phyloP scores from a whole-genome alignment of 30 jellyfish, hydroid and myxozoan genomes.

The Nemopilema nomurai region DNA sequence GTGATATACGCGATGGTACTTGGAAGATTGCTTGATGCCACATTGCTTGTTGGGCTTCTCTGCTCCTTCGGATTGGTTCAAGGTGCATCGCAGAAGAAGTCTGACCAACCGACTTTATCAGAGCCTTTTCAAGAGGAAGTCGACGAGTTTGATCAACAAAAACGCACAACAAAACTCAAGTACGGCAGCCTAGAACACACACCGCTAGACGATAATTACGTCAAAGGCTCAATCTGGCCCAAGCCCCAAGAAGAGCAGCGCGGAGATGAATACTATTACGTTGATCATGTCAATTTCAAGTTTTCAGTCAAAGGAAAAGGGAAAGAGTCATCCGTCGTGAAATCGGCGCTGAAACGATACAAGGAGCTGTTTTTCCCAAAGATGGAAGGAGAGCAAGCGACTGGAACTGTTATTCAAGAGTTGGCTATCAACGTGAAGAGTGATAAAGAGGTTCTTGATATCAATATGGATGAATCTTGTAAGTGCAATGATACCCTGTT shows the following conservation, averaged over 20 bases:
- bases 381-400: conserved; percentile 2
- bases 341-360: conserved; percentile 66
- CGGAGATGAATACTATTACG: conserved; percentile 8
- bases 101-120: neutral
- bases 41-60: neutral
- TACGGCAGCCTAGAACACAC: conserved; percentile 48
- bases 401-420: neutral
- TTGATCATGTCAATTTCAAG: conserved; percentile 47
- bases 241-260: conserved; percentile 72
- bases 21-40: neutral
- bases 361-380: conserved; percentile 60
- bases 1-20: neutral
- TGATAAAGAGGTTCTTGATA: conserved; percentile 15
- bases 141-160: conserved; percentile 3
- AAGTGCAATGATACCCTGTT: conserved; percentile 7
- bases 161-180: conserved; percentile 51
- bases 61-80: neutral
- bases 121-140: conserved; percentile 12
- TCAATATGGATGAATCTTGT: conserved; percentile 72
- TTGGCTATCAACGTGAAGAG: conserved; percentile 30
- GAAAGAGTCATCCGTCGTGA: conserved; percentile 4
- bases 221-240: conserved; percentile 74
- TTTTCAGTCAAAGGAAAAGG: conserved; percentile 16
- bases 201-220: conserved; percentile 56
- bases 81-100: neutral